Evolutionary conservation across 1,140 invertebrate species (phyloP).

Genomic region (Bombus breviceps): DNA sequence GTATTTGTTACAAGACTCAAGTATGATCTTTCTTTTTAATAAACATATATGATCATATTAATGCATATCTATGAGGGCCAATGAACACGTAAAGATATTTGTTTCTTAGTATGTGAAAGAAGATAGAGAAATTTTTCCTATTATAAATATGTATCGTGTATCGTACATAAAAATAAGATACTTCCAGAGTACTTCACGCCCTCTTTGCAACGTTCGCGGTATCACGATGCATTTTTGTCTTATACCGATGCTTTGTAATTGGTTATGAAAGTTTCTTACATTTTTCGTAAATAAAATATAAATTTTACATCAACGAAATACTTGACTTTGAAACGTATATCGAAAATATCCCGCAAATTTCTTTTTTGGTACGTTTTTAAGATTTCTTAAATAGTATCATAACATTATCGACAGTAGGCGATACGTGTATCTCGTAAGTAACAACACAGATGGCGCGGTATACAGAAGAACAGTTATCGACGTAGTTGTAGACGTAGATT

Average conservation of each 20-base stretch:
- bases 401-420: not conserved
- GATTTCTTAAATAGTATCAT: not conserved
- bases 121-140: not conserved
- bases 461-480: not conserved
- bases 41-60: not conserved
- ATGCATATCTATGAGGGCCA: not conserved
- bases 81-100: not conserved
- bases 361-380: too few relatives aligned
- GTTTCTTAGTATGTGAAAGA: not conserved
- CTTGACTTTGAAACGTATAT: too few relatives aligned
- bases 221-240: constrained; percentile 23
- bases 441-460: not conserved
- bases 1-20: not conserved
- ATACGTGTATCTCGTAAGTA: not conserved
- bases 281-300: constrained; percentile 24
- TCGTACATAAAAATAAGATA: not conserved
- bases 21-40: constrained; percentile 8
- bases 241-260: constrained; percentile 20
- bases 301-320: constrained; percentile 6
- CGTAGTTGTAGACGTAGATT: not conserved
- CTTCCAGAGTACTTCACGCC: constrained; percentile 3
- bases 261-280: constrained; percentile 29
- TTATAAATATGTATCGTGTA: not conserved
- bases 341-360: too few relatives aligned
- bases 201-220: constrained; percentile 16